Base-by-base conservation (phyloP, 2,113 vertebrate species). In the Picathartes gymnocephalus region DNA sequence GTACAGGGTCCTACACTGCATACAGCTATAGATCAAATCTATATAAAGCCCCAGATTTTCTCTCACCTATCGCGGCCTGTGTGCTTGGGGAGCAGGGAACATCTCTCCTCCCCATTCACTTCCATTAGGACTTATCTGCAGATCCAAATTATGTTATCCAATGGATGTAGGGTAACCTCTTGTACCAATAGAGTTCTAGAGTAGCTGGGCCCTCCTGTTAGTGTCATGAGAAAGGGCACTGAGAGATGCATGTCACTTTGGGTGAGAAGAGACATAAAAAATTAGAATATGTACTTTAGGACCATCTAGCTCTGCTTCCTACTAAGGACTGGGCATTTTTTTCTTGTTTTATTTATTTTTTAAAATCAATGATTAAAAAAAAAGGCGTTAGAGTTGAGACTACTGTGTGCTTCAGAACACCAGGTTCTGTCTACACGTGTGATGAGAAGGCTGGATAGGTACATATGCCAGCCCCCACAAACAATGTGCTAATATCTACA, bases 41-140 rank as follows among this genome's bases (percentile, higher is more conserved):
- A n/a, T n/a, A n/a, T n/a, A n/a, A 56, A 85, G 28, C 11, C 12
- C 23, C 58, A 22, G 14, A 9, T 92, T 81, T 87, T 74, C 39
- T 92, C 30, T 61, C 54, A 54, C 16, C 54, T 70, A 3, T 57
- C 0, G 0, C 0, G 1, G 3, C 5, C 22, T 44, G 7, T 80
- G 53, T 64, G 15, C 71, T n/a, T 80, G 42, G 42, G 54, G 72
- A 56, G 25, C 14, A 53, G 27, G 24, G 31, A 31, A 14, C 8
- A 5, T 48, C 40, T 61, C 54, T 83, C 37, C 39, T 84, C 54
- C 62, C 20, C 66, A 0, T 54, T 70, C 16, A 18, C 4, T 90
- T 82, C 68, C 13, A 42, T 35, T 58, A 69, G 22, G 47, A 35
- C 3, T 78, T 60, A 35, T 5, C 37, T 74, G 39, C 47, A 62